These are phyloP conservation scores for Sebastes flavidus DNA, from an alignment of 2,797 vertebrate genomes.

Conservation along the genomic window DNA sequence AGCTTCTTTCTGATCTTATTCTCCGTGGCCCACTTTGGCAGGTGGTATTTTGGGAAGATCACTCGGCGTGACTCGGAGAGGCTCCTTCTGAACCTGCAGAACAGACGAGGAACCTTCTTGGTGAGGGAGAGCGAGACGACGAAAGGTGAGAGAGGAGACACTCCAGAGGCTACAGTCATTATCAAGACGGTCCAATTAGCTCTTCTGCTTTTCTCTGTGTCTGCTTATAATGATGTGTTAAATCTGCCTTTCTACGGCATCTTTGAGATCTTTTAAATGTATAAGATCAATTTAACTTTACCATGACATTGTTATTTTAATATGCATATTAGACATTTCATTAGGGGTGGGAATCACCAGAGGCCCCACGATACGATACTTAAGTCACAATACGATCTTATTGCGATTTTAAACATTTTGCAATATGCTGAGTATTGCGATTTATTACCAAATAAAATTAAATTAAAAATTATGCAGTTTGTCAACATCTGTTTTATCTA, in stretches of 20 bases:
- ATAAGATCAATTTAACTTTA: neutral
- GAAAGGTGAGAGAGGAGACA: slow-evolving; percentile 85
- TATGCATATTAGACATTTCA: neutral
- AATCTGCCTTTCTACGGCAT: neutral
- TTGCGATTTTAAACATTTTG: too few relatives aligned
- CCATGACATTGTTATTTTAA: neutral
- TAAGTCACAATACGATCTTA: too few relatives aligned
- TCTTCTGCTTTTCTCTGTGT: neutral
- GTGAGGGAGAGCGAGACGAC: slow-evolving; percentile 97
- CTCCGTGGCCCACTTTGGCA: slow-evolving; percentile 73
- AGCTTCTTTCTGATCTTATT: slow-evolving; percentile 52
- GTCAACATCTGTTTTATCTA: too few relatives aligned
- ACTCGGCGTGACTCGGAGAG: slow-evolving; percentile 95
- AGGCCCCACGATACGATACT: too few relatives aligned
- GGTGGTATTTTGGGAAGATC: slow-evolving; percentile 99
- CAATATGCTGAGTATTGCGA: too few relatives aligned
- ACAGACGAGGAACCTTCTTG: slow-evolving; percentile 93
- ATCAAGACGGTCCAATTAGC: slow-evolving; percentile 6
- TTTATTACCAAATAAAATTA: too few relatives aligned
- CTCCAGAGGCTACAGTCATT: slow-evolving; percentile 5
- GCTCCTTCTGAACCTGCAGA: slow-evolving; percentile 91
- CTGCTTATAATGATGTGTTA: neutral
- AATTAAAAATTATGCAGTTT: too few relatives aligned
- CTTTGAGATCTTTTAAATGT: neutral
- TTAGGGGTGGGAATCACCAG: too few relatives aligned